Percentiles rank a stretch among this genome's conserved stretches.
Evolutionary conservation across 2,113 vertebrate genomes (phyloP).

Genomic region (Cinclus cinclus): DNA sequence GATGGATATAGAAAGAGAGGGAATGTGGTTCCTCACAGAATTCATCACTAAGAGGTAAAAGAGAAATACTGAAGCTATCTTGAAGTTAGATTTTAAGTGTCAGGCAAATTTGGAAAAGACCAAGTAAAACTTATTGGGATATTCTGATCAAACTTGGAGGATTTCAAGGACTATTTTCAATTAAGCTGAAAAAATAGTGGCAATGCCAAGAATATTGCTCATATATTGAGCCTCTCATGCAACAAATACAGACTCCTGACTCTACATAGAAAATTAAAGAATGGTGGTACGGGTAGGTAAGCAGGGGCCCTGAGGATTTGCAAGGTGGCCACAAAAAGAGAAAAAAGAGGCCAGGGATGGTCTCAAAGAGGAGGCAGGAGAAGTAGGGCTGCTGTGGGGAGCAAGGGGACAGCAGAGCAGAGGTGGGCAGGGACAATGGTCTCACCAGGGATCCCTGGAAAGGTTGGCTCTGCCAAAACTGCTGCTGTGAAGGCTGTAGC

Average conservation of each 20-base stretch:
- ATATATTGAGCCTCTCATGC: background rate
- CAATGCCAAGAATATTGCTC: background rate
- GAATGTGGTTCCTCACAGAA: background rate
- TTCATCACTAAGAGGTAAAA: background rate
- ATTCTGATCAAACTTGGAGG: background rate
- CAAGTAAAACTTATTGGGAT: background rate
- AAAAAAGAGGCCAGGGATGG: no score
- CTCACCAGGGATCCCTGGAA: background rate
- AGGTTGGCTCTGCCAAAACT: background rate
- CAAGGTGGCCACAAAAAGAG: background rate
- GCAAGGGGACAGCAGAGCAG: background rate
- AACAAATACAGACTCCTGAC: background rate
- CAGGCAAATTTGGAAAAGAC: background rate
- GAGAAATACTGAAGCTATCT: background rate
- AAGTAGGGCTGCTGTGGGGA: background rate
- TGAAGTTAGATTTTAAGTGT: background rate
- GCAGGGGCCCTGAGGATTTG: background rate
- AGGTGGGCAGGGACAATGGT: fast-evolving
- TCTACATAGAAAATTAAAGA: background rate
- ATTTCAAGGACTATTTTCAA: background rate
- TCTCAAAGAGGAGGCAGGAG: background rate
- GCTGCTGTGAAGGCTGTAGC: background rate
- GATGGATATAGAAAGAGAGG: background rate
- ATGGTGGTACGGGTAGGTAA: background rate
- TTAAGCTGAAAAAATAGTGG: background rate